These are phyloP conservation scores for Abrostola triplasia DNA, from an alignment of 2,888 invertebrate genomes.

Conservation along the genomic window DNA sequence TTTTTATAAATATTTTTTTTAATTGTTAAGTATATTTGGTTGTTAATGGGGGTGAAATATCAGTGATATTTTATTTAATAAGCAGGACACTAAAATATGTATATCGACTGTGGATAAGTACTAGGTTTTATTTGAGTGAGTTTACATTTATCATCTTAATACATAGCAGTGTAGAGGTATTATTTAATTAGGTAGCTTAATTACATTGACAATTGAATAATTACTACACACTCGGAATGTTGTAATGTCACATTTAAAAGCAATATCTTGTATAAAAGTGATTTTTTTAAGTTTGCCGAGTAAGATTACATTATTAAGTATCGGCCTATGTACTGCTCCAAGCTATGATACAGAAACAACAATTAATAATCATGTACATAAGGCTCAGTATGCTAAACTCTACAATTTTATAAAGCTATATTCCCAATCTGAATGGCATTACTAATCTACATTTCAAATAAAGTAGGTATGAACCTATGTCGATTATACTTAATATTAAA, in stretches of 20 bases:
- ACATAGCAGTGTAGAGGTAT: constrained; percentile 47
- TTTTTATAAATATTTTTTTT: constrained; percentile 30
- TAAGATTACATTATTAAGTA: constrained; percentile 42
- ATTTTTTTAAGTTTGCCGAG: constrained; percentile 28
- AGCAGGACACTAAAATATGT: constrained; percentile 35
- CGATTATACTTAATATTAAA: constrained; percentile 62
- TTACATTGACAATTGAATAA: constrained; percentile 49
- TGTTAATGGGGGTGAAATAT: constrained; percentile 25
- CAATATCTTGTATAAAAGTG: constrained; percentile 50
- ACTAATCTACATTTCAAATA: constrained; percentile 70
- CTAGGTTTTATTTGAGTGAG: constrained; percentile 18
- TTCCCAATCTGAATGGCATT: constrained; percentile 86
- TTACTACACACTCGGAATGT: constrained; percentile 59
- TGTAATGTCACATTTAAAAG: constrained; percentile 54
- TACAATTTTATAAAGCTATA: constrained; percentile 91
- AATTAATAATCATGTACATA: constrained; percentile 69
- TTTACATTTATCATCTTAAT: constrained; percentile 34
- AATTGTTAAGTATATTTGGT: constrained; percentile 25
- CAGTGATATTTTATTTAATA: constrained; percentile 21
- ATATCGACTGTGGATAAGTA: constrained; percentile 31
- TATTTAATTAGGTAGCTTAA: constrained; percentile 41
- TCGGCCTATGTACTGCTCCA: constrained; percentile 59
- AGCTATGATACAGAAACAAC: constrained; percentile 71
- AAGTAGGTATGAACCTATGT: constrained; percentile 52
- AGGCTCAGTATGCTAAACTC: constrained; percentile 77